These are phyloP conservation scores for Ornithorhynchus anatinus DNA, from an alignment of 2,113 vertebrate genomes.

Conservation along the genomic window DNA sequence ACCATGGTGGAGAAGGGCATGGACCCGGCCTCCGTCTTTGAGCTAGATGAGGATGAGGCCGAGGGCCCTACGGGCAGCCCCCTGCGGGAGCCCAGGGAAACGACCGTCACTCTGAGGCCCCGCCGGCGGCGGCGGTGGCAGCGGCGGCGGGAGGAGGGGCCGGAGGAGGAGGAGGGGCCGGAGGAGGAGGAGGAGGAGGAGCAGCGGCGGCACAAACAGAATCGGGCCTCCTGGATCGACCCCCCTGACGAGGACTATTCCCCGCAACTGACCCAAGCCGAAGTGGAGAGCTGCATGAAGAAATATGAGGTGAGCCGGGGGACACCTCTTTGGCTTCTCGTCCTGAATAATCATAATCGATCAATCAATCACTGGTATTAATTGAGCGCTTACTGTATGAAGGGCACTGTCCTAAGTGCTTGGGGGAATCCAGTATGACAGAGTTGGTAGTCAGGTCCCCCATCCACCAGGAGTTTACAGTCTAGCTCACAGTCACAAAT, in stretches of 20 bases:
- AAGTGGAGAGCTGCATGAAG: slow-evolving; percentile 98
- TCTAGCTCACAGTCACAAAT: too few relatives aligned
- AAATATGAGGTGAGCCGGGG: slow-evolving; percentile 81
- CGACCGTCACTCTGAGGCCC: slow-evolving; percentile 13
- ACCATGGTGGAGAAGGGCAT: slow-evolving; percentile 95
- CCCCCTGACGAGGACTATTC: slow-evolving; percentile 83
- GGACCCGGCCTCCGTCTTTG: slow-evolving; percentile 85
- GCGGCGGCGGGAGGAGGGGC: background rate
- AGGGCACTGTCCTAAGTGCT: too few relatives aligned
- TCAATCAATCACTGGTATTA: too few relatives aligned
- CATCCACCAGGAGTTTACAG: too few relatives aligned
- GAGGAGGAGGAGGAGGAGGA: slow-evolving; percentile 67
- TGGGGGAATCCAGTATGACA: too few relatives aligned
- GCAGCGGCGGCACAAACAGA: slow-evolving; percentile 69
- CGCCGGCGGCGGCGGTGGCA: background rate
- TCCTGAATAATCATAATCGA: too few relatives aligned
- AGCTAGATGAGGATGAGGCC: slow-evolving; percentile 83
- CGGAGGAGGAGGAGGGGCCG: slow-evolving; percentile 31
- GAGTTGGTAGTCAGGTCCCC: too few relatives aligned
- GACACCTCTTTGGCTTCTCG: too few relatives aligned
- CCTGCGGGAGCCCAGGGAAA: background rate
- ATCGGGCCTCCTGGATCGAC: slow-evolving; percentile 90
- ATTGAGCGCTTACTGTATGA: too few relatives aligned
- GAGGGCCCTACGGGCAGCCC: slow-evolving; percentile 65
- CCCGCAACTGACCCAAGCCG: slow-evolving; percentile 86